Evolutionary conservation across 2,113 vertebrate species (phyloP).

Genomic region (Pluvianellus socialis): DNA sequence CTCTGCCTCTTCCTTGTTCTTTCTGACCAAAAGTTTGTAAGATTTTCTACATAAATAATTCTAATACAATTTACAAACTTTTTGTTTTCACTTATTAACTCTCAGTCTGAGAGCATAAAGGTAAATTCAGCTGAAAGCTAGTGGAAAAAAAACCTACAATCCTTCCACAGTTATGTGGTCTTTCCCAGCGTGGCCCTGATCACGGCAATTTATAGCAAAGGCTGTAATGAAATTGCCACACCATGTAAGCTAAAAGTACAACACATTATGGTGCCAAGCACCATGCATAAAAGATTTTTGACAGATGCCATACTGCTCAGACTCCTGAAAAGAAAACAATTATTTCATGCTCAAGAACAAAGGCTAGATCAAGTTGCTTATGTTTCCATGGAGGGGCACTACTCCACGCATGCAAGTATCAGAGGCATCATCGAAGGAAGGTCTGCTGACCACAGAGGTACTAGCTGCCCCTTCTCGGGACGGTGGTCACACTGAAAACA

Average conservation of each 20-base stretch:
- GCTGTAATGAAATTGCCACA: background rate
- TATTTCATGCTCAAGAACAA: background rate
- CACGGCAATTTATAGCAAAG: background rate
- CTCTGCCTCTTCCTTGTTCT: background rate
- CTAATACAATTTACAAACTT: background rate
- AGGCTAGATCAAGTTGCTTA: background rate
- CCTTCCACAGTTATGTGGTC: background rate
- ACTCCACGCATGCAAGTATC: background rate
- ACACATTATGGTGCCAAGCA: background rate
- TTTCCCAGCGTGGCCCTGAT: background rate
- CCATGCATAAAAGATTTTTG: background rate
- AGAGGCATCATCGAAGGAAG: background rate
- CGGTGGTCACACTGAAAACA: background rate
- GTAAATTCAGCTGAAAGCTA: background rate
- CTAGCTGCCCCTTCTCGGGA: background rate
- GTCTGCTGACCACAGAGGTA: background rate
- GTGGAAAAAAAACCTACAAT: background rate
- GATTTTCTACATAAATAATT: background rate
- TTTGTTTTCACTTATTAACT: background rate
- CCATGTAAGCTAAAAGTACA: background rate
- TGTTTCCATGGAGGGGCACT: background rate
- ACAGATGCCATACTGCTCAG: background rate
- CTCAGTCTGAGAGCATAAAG: background rate
- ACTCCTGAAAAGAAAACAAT: background rate
- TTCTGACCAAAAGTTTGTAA: background rate